Conservation (phyloP, 2,113 vertebrate species). For the Grallaria varia region DNA sequence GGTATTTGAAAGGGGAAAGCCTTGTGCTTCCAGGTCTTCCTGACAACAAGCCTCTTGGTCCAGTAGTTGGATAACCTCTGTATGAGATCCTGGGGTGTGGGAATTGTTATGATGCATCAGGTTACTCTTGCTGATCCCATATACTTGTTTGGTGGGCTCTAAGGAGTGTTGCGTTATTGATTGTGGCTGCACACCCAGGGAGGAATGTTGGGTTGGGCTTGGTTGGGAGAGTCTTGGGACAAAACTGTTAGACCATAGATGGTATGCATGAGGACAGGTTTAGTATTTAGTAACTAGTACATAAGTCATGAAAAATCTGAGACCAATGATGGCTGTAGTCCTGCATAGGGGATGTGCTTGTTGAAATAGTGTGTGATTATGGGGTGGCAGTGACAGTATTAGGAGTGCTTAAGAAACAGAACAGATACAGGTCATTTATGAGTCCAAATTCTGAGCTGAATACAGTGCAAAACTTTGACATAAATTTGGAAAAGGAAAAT, state of each 20-base stretch:
- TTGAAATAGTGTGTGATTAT: background rate
- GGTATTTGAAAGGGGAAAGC: background rate
- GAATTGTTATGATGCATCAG: background rate
- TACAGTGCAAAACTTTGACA: background rate
- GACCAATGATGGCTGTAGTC: background rate
- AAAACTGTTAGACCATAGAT: rapidly evolving
- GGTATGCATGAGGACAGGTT: no score
- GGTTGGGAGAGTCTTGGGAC: background rate
- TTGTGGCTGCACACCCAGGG: background rate
- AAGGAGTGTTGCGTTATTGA: no score
- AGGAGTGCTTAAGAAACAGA: background rate
- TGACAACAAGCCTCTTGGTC: background rate
- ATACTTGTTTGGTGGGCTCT: background rate
- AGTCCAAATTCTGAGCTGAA: background rate
- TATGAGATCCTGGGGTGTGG: background rate
- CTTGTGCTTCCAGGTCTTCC: background rate
- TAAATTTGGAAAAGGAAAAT: background rate
- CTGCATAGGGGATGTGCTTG: background rate
- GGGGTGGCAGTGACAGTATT: background rate
- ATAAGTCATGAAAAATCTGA: background rate
- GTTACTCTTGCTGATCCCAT: rapidly evolving
- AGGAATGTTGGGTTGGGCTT: background rate
- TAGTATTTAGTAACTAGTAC: background rate
- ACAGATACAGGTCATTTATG: background rate
- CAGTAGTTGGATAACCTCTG: background rate